A percentile compares a stretch with the other conserved stretches of the same genome.
phyloP scores from a whole-genome alignment of 2,797 vertebrate species.

The Atherinosoma microstoma region DNA sequence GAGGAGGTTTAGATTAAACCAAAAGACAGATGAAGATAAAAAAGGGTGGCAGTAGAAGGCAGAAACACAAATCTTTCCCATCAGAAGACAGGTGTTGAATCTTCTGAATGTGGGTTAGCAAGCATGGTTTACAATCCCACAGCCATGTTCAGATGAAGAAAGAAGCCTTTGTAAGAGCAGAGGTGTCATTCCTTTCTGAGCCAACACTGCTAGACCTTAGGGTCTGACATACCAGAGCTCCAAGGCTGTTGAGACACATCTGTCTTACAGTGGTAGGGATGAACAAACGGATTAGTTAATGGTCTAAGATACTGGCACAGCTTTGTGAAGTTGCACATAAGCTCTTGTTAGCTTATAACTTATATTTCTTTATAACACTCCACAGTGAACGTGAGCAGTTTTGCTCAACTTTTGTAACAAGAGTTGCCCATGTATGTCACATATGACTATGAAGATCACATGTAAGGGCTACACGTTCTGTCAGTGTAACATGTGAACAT shows the following conservation, averaged over 20 bases:
- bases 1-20: slow-evolving; percentile 51
- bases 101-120: slow-evolving; percentile 58
- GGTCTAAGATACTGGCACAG: slow-evolving; percentile 45
- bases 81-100: slow-evolving; percentile 72
- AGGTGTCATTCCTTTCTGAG: slow-evolving; percentile 58
- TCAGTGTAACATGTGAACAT: slow-evolving; percentile 59
- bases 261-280: slow-evolving; percentile 69
- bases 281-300: slow-evolving; percentile 54
- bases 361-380: slow-evolving; percentile 6
- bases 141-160: slow-evolving; percentile 71
- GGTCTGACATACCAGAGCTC: slow-evolving; percentile 29
- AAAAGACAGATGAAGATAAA: slow-evolving; percentile 64
- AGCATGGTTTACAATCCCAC: slow-evolving; percentile 60
- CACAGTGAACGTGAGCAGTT: slow-evolving; percentile 57
- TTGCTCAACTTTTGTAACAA: slow-evolving; percentile 52
- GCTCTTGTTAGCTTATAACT: slow-evolving; percentile 9
- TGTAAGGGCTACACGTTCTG: slow-evolving; percentile 38
- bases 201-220: slow-evolving; percentile 42
- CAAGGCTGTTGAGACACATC: slow-evolving; percentile 53
- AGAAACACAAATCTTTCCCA: slow-evolving; percentile 63
- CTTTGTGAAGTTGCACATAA: slow-evolving; percentile 68
- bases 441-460: slow-evolving; percentile 39
- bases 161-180: slow-evolving; percentile 72
- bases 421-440: slow-evolving; percentile 63
- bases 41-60: slow-evolving; percentile 50